Evolutionary conservation across 2,797 vertebrate species (phyloP).

Genomic region (Aplochiton taeniatus): DNA sequence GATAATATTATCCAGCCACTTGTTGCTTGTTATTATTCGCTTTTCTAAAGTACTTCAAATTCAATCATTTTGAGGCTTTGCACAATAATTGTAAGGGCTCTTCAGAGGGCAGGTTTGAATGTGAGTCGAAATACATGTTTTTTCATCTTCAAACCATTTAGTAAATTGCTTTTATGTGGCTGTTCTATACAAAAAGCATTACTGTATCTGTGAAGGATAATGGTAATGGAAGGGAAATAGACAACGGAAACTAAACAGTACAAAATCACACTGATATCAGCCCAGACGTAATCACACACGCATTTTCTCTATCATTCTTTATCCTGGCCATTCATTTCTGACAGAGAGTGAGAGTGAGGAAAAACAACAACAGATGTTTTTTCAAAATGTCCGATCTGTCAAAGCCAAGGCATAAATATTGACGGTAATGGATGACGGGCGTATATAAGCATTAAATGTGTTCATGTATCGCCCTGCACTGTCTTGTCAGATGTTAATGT

Average conservation of each 20-base stretch:
- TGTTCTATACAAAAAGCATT: too few relatives aligned
- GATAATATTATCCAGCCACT: too few relatives aligned
- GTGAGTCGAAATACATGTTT: background rate
- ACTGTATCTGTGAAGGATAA: background rate
- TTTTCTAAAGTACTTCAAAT: conserved; percentile 8
- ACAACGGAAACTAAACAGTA: conserved; percentile 8
- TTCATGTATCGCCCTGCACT: conserved; percentile 36
- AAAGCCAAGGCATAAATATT: conserved; percentile 27
- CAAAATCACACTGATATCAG: conserved; percentile 15
- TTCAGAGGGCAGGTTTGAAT: background rate
- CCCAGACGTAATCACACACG: background rate
- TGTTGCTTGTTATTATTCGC: background rate
- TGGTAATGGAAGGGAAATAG: conserved; percentile 1
- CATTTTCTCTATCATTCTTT: conserved; percentile 15
- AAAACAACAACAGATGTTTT: conserved; percentile 15
- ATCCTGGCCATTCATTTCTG: background rate
- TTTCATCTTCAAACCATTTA: background rate
- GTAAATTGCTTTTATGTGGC: background rate
- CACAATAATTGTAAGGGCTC: background rate
- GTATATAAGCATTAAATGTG: conserved; percentile 22
- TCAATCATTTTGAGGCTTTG: background rate
- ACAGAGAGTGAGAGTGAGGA: conserved; percentile 3
- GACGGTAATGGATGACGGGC: conserved; percentile 38
- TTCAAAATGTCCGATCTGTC: conserved; percentile 22
- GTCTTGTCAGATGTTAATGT: conserved; percentile 45